These are phyloP conservation scores for Heliconius hewitsoni DNA, from an alignment of 1,140 invertebrate species.

Conservation along the genomic window DNA sequence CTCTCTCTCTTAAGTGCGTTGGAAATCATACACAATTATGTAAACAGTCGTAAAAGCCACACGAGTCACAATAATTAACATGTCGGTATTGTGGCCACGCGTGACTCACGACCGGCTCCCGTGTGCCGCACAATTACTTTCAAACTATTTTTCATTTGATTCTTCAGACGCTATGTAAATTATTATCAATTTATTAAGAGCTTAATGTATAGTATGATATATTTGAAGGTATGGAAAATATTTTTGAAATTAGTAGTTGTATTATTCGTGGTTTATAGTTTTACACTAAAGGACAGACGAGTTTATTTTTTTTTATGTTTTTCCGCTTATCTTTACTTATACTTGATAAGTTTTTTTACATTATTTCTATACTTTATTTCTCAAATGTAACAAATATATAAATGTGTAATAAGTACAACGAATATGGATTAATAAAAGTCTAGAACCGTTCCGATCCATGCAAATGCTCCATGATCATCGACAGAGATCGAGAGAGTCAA, in stretches of 20 bases:
- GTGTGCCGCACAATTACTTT: slow-evolving; percentile 43
- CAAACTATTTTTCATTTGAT: slow-evolving; percentile 36
- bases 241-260: neutral
- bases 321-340: too few relatives aligned
- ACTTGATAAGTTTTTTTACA: too few relatives aligned
- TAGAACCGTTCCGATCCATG: too few relatives aligned
- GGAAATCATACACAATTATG: slow-evolving; percentile 33
- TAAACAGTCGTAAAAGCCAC: slow-evolving; percentile 38
- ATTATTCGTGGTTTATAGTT: neutral
- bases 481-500: too few relatives aligned
- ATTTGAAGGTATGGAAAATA: neutral
- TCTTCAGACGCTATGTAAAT: slow-evolving; percentile 14
- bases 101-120: slow-evolving; percentile 66
- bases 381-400: too few relatives aligned
- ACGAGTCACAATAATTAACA: slow-evolving; percentile 41
- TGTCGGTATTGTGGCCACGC: slow-evolving; percentile 39
- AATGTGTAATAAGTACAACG: too few relatives aligned
- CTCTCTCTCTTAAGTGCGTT: slow-evolving; percentile 22
- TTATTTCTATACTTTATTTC: too few relatives aligned
- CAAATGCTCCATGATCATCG: too few relatives aligned
- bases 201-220: neutral
- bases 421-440: too few relatives aligned
- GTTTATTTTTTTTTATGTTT: too few relatives aligned
- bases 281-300: neutral
- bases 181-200: slow-evolving; percentile 17